phyloP scores from a whole-genome alignment of 2,113 vertebrate species.

The Gobio gobio region DNA sequence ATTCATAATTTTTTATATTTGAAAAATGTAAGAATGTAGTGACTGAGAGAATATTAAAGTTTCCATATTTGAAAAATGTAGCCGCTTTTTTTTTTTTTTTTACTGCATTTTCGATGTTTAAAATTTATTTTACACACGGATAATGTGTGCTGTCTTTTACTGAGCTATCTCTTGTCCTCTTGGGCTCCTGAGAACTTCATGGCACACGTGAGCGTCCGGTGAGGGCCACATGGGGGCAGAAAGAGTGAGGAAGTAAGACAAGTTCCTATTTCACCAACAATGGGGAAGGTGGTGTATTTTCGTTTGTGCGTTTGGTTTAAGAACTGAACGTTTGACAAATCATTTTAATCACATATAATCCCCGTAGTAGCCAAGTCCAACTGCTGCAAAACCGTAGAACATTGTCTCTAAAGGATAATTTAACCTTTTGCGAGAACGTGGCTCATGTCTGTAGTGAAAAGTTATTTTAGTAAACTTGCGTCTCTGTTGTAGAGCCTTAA shows the following conservation, averaged over 20 bases:
- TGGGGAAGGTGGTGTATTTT: neutral
- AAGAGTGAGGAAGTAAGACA: conserved; percentile 63
- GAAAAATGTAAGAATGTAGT: no score
- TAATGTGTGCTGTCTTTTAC: neutral
- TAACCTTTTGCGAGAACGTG: neutral
- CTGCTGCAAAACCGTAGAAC: no score
- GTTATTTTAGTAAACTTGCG: neutral
- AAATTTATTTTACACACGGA: neutral
- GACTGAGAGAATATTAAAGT: no score
- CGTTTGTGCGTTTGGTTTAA: neutral
- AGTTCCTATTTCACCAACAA: neutral
- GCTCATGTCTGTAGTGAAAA: neutral
- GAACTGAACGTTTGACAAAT: neutral
- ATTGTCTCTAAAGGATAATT: neutral
- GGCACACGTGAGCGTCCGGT: conserved; percentile 45
- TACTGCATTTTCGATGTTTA: neutral
- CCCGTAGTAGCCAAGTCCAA: neutral
- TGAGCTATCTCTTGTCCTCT: neutral
- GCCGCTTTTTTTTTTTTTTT: neutral
- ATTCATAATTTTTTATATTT: no score
- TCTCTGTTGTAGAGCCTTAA: neutral
- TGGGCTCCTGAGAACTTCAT: neutral
- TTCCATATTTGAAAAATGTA: neutral
- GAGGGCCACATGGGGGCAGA: conserved; percentile 77
- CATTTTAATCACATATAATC: neutral